These are phyloP conservation scores for Marasmarcha lunaedactyla DNA, from an alignment of 2,888 invertebrate genomes.

Conservation along the genomic window DNA sequence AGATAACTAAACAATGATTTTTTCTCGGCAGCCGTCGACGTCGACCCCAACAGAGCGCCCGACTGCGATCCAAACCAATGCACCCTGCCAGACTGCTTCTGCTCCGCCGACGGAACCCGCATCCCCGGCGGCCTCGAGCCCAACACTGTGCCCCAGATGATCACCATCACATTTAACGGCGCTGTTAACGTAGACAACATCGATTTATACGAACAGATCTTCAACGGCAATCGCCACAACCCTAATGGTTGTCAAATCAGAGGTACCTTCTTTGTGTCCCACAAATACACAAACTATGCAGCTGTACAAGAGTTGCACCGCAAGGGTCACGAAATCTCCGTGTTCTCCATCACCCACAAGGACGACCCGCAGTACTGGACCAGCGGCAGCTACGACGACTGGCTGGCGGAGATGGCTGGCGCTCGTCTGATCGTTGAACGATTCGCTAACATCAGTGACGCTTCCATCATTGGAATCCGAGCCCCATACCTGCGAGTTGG, in stretches of 20 bases:
- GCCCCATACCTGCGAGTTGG: conserved; percentile 92
- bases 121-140: conserved; percentile 88
- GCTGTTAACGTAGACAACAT: conserved; percentile 94
- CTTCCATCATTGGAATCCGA: conserved; percentile 88
- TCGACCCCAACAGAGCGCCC: conserved; percentile 91
- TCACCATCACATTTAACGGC: conserved; percentile 92
- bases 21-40: conserved; percentile 80
- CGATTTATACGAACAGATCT: conserved; percentile 90
- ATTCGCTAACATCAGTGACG: conserved; percentile 92
- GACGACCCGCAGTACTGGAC: conserved; percentile 93
- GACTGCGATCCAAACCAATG: conserved; percentile 92
- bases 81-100: conserved; percentile 91
- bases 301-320: conserved; percentile 90
- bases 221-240: conserved; percentile 86
- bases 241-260: conserved; percentile 91
- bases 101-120: conserved; percentile 91
- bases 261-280: conserved; percentile 92
- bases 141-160: conserved; percentile 91
- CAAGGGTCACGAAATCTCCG: conserved; percentile 90
- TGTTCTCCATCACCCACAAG: conserved; percentile 93
- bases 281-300: conserved; percentile 93
- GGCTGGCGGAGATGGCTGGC: conserved; percentile 96
- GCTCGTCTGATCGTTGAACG: conserved; percentile 87
- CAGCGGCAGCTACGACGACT: conserved; percentile 88
- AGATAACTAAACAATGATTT: no score